These are phyloP conservation scores for Oxystoma pomonae DNA, from an alignment of 2,888 invertebrate species.

Conservation along the genomic window DNA sequence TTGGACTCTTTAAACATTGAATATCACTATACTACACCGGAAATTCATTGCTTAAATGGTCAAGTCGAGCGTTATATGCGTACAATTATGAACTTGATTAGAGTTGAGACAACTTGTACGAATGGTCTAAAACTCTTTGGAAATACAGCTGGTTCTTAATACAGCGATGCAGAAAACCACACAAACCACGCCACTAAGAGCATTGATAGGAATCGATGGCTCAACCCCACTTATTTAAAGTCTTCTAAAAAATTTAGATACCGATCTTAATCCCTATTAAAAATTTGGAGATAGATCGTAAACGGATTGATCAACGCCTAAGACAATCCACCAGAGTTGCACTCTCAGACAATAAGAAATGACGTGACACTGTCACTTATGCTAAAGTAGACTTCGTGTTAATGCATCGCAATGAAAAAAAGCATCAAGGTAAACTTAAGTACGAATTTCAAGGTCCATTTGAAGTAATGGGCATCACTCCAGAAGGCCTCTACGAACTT, in stretches of 20 bases:
- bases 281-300: constrained; percentile 4
- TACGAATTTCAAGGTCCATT: constrained; percentile 20
- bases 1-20: constrained; percentile 15
- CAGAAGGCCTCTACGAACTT: constrained; percentile 3
- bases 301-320: not conserved
- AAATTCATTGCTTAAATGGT: constrained; percentile 7
- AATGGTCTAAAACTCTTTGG: no score
- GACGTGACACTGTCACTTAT: not conserved
- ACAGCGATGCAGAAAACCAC: constrained; percentile 28
- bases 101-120: constrained; percentile 18
- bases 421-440: constrained; percentile 16
- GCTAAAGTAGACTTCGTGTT: constrained; percentile 4
- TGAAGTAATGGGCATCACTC: constrained; percentile 14
- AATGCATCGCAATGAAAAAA: no score
- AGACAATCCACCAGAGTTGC: not conserved
- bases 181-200: constrained; percentile 17
- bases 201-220: constrained; percentile 6
- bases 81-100: constrained; percentile 25
- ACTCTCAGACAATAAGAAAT: constrained; percentile 1
- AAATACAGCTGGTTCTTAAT: constrained; percentile 26
- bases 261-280: constrained; percentile 2
- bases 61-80: constrained; percentile 20
- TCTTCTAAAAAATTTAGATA: constrained; percentile 1
- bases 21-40: constrained; percentile 20
- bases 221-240: constrained; percentile 8